Evolutionary conservation across 1,140 invertebrate genomes (phyloP), one percentile per base, ranked within the genome.

Genomic region (Macrobrachium rosenbergii): DNA sequence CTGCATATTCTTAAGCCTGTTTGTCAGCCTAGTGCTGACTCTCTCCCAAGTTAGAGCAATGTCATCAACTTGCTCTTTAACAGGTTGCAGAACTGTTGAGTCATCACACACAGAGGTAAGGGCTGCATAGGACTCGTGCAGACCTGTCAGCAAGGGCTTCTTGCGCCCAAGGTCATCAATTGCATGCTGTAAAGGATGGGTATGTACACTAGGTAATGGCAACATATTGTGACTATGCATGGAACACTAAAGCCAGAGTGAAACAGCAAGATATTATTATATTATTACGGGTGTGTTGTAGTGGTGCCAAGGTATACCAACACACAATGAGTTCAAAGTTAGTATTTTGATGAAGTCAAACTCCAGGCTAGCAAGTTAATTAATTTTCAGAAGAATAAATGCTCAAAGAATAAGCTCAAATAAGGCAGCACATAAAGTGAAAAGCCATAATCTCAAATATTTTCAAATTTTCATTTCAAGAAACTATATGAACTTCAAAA

Each of bases 51-150:
- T 91, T 45, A 89, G 82, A n/a, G 91, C 87, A 58, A 91, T 89
- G 73, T 92, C 91, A 69, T 78, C 88, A 19, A 93, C 90, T 85
- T 91, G 87, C 52, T 95, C 94, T 37, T 94, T 94, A 5, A 96
- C 28, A 91, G 37, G 93, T 93, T 90, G 94, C 94, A 69, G 95
- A 91, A 90, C 94, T 94, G 62, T 64, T 45, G 93, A 93, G 28
- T 94, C 93, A 90, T 95, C 95, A 90, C 94, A 95, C 79, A 94
- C 92, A 89, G 94, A 93, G 12, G 93, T 93, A 91, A 96, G 95
- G 90, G 94, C 93, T 52, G 93, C 92, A 90, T 94, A 95, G 86
- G 93, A 93, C 73, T 93, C 92, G 87, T 94, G 93, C 43, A 95
- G 93, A 89, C 94, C 94, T 82, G 94, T 93, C 90, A 94, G 93